Evolutionary conservation across 2,797 vertebrate species (phyloP).

Genomic region (Poecilia wingei): DNA sequence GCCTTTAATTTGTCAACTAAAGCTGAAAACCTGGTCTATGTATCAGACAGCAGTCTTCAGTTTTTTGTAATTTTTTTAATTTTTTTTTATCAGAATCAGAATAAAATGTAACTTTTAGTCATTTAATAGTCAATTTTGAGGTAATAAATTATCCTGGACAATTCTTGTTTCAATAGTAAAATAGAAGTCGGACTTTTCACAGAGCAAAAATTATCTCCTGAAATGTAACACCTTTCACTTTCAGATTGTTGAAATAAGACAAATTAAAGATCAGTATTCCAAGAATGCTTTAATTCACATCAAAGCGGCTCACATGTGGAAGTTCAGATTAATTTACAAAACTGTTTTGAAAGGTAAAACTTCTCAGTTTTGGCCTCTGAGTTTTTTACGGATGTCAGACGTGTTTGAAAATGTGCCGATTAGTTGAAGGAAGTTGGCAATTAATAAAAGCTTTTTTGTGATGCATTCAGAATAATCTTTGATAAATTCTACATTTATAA

Average conservation of each 20-base stretch:
- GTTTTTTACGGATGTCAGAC: not conserved
- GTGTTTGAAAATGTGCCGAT: not conserved
- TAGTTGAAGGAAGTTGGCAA: not conserved
- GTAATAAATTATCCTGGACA: conserved; percentile 55
- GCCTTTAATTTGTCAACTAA: conserved; percentile 68
- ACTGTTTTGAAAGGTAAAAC: not conserved
- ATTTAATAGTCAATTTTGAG: conserved; percentile 45
- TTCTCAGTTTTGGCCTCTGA: not conserved
- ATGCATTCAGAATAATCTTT: not conserved
- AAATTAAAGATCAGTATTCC: conserved; percentile 1
- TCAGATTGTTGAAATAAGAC: conserved; percentile 18
- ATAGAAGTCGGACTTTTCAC: conserved; percentile 8
- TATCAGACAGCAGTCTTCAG: conserved; percentile 54
- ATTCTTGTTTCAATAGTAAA: conserved; percentile 57
- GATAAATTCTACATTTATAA: not conserved
- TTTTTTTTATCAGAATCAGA: conserved; percentile 56
- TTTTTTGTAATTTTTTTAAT: too few relatives aligned
- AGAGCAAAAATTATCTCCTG: not conserved
- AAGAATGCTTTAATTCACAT: conserved; percentile 58
- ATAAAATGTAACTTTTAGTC: conserved; percentile 57
- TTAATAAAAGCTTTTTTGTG: not conserved
- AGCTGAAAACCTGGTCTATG: conserved; percentile 52
- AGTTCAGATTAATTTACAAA: conserved; percentile 1
- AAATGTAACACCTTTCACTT: conserved; percentile 21
- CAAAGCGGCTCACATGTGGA: conserved; percentile 20